A percentile compares a stretch with the other conserved stretches of the same genome.
Evolutionary conservation across 2,888 invertebrate species (phyloP).

Genomic region (Scaptomyza tumidula): DNA sequence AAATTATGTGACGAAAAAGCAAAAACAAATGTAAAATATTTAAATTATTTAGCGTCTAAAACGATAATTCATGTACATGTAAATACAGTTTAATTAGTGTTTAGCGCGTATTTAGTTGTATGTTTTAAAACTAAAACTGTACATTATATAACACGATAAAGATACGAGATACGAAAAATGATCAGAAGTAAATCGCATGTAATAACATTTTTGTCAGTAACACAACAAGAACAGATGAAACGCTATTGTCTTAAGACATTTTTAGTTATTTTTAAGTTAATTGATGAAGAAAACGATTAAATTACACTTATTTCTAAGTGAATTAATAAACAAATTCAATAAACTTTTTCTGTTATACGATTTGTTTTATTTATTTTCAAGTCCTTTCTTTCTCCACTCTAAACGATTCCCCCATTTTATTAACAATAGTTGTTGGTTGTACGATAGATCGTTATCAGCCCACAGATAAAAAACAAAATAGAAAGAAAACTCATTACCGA

Average conservation of each 20-base stretch:
- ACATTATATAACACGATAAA: slow-evolving; percentile 75
- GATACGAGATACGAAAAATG: slow-evolving; percentile 51
- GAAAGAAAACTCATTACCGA: slow-evolving; percentile 56
- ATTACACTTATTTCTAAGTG: slow-evolving; percentile 76
- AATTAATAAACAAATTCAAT: slow-evolving; percentile 69
- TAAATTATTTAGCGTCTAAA: slow-evolving; percentile 77
- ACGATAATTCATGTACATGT: slow-evolving; percentile 60
- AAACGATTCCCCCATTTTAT: slow-evolving; percentile 20
- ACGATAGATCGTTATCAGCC: slow-evolving; percentile 52
- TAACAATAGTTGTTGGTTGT: slow-evolving; percentile 55
- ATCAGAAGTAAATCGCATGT: slow-evolving; percentile 56
- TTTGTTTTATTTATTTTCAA: slow-evolving; percentile 44
- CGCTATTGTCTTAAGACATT: slow-evolving; percentile 77
- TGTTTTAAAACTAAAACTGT: slow-evolving; percentile 78
- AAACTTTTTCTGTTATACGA: slow-evolving; percentile 64
- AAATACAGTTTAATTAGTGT: slow-evolving; percentile 78
- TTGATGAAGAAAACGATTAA: slow-evolving; percentile 73
- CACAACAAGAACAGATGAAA: slow-evolving; percentile 62
- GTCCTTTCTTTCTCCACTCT: slow-evolving; percentile 1
- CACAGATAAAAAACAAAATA: slow-evolving; percentile 30
- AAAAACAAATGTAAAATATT: slow-evolving; percentile 69
- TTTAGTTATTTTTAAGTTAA: slow-evolving; percentile 81
- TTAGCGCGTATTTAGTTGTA: slow-evolving; percentile 79
- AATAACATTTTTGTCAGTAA: slow-evolving; percentile 61
- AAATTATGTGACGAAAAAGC: slow-evolving; percentile 70